A percentile compares a stretch with the other conserved stretches of the same genome.
These are phyloP conservation scores for Pogonocichla stellata DNA, from an alignment of 2,113 vertebrate genomes.

Conservation along the genomic window DNA sequence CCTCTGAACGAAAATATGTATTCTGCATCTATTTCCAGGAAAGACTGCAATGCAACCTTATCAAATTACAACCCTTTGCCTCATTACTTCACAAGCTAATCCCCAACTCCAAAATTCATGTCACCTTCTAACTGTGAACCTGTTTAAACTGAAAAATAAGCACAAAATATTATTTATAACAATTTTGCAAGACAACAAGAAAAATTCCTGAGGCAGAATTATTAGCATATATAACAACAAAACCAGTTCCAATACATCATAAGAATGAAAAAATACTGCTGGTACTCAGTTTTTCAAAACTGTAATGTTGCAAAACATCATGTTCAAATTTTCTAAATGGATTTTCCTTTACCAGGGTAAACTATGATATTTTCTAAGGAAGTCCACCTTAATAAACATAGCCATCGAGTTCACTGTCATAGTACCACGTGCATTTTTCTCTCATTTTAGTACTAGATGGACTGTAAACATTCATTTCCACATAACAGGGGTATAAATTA, in stretches of 20 bases:
- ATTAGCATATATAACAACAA: not conserved
- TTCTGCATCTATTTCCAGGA: not conserved
- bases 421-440: not conserved
- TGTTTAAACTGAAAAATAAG: not conserved
- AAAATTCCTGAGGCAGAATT: not conserved
- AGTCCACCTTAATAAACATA: not conserved
- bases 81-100: not conserved
- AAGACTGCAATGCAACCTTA: not conserved
- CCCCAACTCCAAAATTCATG: not conserved
- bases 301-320: not conserved
- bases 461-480: not conserved
- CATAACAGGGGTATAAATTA: not conserved
- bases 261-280: not conserved
- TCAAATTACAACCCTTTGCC: not conserved
- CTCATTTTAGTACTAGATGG: not conserved
- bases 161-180: not conserved
- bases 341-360: not conserved
- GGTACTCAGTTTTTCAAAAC: fast-evolving
- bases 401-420: not conserved
- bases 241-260: not conserved
- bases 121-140: not conserved
- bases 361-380: not conserved
- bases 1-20: fast-evolving
- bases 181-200: not conserved
- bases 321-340: not conserved